phyloP scores from a whole-genome alignment of 2,113 vertebrate species.

The Cavia porcellus region DNA sequence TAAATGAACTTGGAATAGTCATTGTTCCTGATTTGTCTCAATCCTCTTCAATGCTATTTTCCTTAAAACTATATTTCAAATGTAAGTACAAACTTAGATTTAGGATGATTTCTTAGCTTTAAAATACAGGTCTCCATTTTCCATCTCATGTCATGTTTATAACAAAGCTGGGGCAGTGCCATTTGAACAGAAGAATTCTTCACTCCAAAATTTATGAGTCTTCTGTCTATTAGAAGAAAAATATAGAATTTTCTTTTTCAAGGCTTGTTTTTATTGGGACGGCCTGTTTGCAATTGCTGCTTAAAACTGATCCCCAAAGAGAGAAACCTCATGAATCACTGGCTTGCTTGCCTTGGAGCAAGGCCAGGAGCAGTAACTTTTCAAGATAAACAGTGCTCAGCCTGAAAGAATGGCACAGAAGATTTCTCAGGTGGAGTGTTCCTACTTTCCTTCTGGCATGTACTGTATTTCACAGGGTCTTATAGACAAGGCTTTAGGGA shows the following conservation, averaged over 20 bases:
- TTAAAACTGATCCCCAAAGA: constrained; percentile 78
- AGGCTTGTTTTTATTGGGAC: constrained; percentile 77
- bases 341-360: constrained; percentile 76
- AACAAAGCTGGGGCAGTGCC: constrained; percentile 67
- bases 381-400: constrained; percentile 73
- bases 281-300: constrained; percentile 70
- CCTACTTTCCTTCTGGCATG: constrained; percentile 43
- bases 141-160: constrained; percentile 61
- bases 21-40: not conserved
- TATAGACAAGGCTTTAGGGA: constrained; percentile 56
- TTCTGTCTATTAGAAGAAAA: constrained; percentile 70
- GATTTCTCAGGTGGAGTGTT: constrained; percentile 72
- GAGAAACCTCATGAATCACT: constrained; percentile 79
- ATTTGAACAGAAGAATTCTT: constrained; percentile 64
- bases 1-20: not conserved
- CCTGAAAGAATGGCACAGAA: constrained; percentile 60
- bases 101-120: constrained; percentile 48
- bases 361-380: constrained; percentile 70
- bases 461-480: constrained; percentile 49
- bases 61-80: constrained; percentile 24
- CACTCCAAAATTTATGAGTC: constrained; percentile 74
- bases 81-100: constrained; percentile 27
- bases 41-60: not conserved
- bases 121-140: constrained; percentile 67
- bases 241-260: constrained; percentile 74